A percentile compares a stretch with the other conserved stretches of the same genome.
phyloP scores from a whole-genome alignment of 2,113 vertebrate genomes.

The Lophura nycthemera region DNA sequence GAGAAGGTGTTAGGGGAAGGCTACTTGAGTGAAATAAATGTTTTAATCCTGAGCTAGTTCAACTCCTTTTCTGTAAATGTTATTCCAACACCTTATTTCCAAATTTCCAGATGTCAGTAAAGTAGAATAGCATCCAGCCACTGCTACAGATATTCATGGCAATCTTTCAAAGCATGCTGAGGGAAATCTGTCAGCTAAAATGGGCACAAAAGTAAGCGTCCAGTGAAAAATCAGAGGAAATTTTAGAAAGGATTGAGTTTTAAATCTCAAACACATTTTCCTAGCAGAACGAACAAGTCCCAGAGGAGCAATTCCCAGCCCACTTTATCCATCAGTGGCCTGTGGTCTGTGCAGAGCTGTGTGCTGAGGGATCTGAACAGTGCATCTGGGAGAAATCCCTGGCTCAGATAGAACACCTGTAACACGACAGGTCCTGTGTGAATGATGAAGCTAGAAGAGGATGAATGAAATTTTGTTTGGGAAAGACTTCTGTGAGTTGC shows the following conservation, averaged over 20 bases:
- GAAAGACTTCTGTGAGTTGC: not conserved
- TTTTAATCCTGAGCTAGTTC: not conserved
- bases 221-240: not conserved
- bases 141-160: not conserved
- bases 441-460: not conserved
- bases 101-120: not conserved
- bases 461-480: not conserved
- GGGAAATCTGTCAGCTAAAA: not conserved
- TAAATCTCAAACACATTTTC: not conserved
- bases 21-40: not conserved
- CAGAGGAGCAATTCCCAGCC: not conserved
- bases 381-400: not conserved
- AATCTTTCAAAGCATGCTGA: not conserved
- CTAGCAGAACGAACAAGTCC: not conserved
- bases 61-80: not conserved
- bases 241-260: not conserved
- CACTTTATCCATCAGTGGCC: not conserved
- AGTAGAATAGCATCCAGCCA: not conserved
- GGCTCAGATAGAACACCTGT: accelerated
- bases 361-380: not conserved
- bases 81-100: not conserved
- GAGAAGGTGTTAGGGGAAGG: not conserved
- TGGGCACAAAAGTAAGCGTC: not conserved
- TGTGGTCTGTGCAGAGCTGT: not conserved
- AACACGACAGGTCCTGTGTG: accelerated